Conservation (phyloP, 2,888 invertebrate species). For the Willowsia nigromaculata region DNA sequence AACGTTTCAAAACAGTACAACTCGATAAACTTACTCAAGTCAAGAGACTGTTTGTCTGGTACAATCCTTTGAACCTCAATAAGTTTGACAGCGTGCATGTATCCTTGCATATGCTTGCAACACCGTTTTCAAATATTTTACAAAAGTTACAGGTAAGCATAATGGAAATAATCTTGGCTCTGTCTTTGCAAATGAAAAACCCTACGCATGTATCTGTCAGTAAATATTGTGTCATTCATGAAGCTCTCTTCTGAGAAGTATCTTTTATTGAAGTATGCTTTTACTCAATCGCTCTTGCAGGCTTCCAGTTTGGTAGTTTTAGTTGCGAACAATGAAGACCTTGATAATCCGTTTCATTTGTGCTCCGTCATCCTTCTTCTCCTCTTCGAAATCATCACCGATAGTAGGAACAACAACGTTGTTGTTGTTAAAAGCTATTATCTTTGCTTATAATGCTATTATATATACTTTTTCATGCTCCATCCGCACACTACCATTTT, state of each 20-base stretch:
- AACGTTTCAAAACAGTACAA: too few relatives aligned
- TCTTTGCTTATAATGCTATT: slow-evolving; percentile 27
- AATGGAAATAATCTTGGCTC: background rate
- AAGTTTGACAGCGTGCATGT: too few relatives aligned
- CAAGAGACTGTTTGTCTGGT: too few relatives aligned
- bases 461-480: slow-evolving; percentile 9
- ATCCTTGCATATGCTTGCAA: too few relatives aligned
- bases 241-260: background rate
- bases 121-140: too few relatives aligned
- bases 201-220: too few relatives aligned
- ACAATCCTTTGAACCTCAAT: too few relatives aligned
- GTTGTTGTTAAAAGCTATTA: slow-evolving; percentile 58
- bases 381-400: background rate
- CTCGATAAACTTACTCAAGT: too few relatives aligned
- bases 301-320: background rate
- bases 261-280: slow-evolving; percentile 2
- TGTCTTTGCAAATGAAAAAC: too few relatives aligned
- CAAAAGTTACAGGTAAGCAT: too few relatives aligned
- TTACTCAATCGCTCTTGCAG: background rate
- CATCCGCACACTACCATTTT: too few relatives aligned
- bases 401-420: background rate
- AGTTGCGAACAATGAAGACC: slow-evolving; percentile 34
- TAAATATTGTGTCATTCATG: background rate
- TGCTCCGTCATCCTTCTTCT: slow-evolving; percentile 56
- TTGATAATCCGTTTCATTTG: slow-evolving; percentile 64